Evolutionary conservation across 2,888 invertebrate species (phyloP), one percentile per base, ranked within the genome.

Genomic region (Eudemis profundana): DNA sequence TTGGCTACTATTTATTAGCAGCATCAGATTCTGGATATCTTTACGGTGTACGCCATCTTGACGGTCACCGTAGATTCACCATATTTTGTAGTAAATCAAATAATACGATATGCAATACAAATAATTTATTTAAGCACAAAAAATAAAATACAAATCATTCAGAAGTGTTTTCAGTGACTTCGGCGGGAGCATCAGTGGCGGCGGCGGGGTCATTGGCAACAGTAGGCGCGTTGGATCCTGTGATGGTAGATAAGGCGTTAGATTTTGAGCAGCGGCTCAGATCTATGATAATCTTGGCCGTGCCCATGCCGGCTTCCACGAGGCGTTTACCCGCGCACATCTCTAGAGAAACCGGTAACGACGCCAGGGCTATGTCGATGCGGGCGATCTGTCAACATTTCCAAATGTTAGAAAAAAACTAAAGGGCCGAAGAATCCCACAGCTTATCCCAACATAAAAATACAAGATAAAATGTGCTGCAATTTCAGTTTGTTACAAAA

Each of bases 291-390:
- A 90, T 78, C 62, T 75, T 84, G n/a, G 83, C 83, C 0, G 86
- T 83, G 8, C 77, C 75, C 8, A 87, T 53, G 3, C 89, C 86
- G 1, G 87, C 83, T 63, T 85, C 81, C 4, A 90, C 76, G 0
- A 91, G 72, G 2, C 78, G 78, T 3, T 72, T 73, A 0, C 85
- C 89, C 1, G 89, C 87, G 70, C 92, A 92, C 1, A 90, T 72
- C 69, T 91, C 85, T 1, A 91, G 71, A 1, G 86, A 71, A 0
- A 86, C 83, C 12, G 90, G 89, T 14, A 91, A 69, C 0, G 83
- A 79, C 10, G 83, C 80, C 54, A 90, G 68, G 3, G 82, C 79
- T 8, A 90, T 57, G 62, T 86, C 87, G 68, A 89, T 84, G 47
- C 86, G 86, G 4, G 82, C 81, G 21, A 88, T 79, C 92, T 92